Evolutionary conservation across 2,797 vertebrate species (phyloP).

Genomic region (Betta splendens): DNA sequence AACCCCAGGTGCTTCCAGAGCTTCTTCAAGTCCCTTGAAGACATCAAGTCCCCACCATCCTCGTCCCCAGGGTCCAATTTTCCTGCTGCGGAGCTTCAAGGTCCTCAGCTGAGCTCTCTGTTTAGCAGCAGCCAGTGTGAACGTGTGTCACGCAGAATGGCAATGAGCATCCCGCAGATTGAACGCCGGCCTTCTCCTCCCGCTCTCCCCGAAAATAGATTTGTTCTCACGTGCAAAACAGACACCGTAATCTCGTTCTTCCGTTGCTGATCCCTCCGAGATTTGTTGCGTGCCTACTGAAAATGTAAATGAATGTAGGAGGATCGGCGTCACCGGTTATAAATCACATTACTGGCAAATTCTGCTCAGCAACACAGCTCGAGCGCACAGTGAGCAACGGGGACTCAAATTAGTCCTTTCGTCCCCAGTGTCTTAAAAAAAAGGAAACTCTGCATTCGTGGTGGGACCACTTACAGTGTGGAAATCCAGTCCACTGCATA

Average conservation of each 20-base stretch:
- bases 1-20: conserved; percentile 69
- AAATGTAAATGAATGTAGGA: conserved; percentile 66
- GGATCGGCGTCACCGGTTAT: conserved; percentile 63
- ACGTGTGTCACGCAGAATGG: conserved; percentile 65
- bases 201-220: conserved; percentile 58
- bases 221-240: conserved; percentile 63
- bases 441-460: conserved; percentile 53
- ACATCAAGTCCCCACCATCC: conserved; percentile 63
- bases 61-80: conserved; percentile 76
- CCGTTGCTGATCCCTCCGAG: conserved; percentile 40
- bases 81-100: conserved; percentile 66
- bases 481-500: conserved; percentile 40
- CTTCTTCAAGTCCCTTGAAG: conserved; percentile 59
- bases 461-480: conserved; percentile 56
- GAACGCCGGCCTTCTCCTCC: conserved; percentile 49
- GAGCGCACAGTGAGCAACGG: conserved; percentile 65
- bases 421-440: too few species aligned
- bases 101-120: conserved; percentile 73
- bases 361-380: conserved; percentile 69
- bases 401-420: conserved; percentile 53
- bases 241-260: conserved; percentile 62
- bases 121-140: conserved; percentile 62
- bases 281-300: conserved; percentile 46
- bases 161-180: conserved; percentile 67
- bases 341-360: conserved; percentile 67